Evolutionary conservation across 2,888 invertebrate genomes (phyloP).

Genomic region (Psylliodes chrysocephalus): DNA sequence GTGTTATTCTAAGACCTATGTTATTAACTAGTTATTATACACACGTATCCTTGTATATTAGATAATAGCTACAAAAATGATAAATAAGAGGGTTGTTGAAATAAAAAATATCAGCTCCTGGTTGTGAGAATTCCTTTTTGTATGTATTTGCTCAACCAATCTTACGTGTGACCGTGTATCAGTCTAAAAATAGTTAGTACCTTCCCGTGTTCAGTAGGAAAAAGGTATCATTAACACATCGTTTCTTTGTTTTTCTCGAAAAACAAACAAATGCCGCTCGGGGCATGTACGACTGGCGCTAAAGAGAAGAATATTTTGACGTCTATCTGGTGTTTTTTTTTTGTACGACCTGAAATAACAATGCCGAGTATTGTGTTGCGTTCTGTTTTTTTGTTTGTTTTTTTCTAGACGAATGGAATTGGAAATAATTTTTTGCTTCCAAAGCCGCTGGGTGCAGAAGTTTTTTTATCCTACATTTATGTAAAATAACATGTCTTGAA

Average conservation of each 20-base stretch:
- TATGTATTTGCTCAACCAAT: slow-evolving; percentile 23
- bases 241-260: slow-evolving; percentile 31
- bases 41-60: too few species aligned
- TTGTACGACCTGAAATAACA: slow-evolving; percentile 12
- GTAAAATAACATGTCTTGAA: too few species aligned
- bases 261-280: slow-evolving; percentile 23
- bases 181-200: slow-evolving; percentile 25
- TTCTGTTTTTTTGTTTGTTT: not conserved
- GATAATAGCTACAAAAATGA: too few species aligned
- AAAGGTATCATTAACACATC: slow-evolving; percentile 34
- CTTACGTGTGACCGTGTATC: slow-evolving; percentile 22
- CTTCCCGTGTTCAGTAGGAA: slow-evolving; percentile 26
- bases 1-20: too few species aligned
- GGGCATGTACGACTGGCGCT: slow-evolving; percentile 22
- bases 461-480: not conserved
- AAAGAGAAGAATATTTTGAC: slow-evolving; percentile 19
- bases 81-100: too few species aligned
- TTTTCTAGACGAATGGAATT: not conserved
- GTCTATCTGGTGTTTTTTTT: slow-evolving; percentile 16
- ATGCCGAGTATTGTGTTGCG: not conserved
- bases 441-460: not conserved
- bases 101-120: too few species aligned
- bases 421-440: slow-evolving; percentile 3
- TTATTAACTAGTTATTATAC: too few species aligned
- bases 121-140: not conserved